phyloP scores from a whole-genome alignment of 1,140 invertebrate genomes.

The Drosophila suzukii region DNA sequence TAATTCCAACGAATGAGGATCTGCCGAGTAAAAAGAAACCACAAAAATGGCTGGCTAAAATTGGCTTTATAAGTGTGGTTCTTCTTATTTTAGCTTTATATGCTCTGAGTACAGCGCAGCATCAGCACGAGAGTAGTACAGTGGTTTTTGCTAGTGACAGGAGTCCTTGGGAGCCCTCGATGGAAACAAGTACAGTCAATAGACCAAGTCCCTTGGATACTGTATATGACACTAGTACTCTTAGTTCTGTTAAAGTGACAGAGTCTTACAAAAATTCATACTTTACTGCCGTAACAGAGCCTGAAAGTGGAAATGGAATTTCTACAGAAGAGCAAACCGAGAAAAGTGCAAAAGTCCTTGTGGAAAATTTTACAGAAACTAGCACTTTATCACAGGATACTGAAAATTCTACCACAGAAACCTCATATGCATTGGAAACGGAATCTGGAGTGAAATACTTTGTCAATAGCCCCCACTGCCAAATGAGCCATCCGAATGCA shows the following conservation, averaged over 20 bases:
- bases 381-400: not conserved
- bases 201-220: not conserved
- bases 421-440: conserved; percentile 3
- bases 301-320: not conserved
- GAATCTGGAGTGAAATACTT: conserved; percentile 41
- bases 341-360: not conserved
- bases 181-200: not conserved
- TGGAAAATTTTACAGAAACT: not conserved
- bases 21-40: not conserved
- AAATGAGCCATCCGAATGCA: conserved; percentile 88
- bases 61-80: not conserved
- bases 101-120: not conserved
- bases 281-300: too few relatives aligned
- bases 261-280: too few relatives aligned
- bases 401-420: not conserved
- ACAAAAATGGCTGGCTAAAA: conserved; percentile 3
- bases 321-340: not conserved
- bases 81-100: conserved; percentile 13
- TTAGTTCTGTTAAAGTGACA: not conserved
- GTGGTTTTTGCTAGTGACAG: too few relatives aligned
- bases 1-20: conserved; percentile 19
- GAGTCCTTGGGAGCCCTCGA: not conserved
- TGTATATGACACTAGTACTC: not conserved
- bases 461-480: conserved; percentile 85
- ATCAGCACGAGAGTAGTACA: not conserved